Base-by-base conservation (phyloP, 2,888 invertebrate genomes). In the Aquatica leii region DNA sequence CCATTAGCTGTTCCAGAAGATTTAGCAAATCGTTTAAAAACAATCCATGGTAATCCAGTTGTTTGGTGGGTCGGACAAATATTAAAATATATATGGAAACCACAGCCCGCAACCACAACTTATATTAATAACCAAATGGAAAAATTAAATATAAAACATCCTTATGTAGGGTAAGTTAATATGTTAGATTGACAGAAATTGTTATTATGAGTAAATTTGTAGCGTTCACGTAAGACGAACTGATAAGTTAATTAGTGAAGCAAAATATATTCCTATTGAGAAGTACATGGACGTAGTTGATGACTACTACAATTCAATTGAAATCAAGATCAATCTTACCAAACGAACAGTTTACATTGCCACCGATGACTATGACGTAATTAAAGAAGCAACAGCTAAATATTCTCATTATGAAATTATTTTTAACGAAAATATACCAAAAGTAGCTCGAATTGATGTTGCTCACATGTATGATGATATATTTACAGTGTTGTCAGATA, bases 281-380 rank as follows among this genome's bases (percentile, higher is more conserved):
- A 98, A 99, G 80, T 99, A 99, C 81, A 98, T 99, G 98, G 81
- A 84, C 0, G 91, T n/a, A 76, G 97, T 97, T 0, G 90, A 92
- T 70, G 93, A 95, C 66, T 97, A 93, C 81, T 98, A 89, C 81
- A 86, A 90, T 59, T 87, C 89, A 69, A 81, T 92, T 52, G 91
- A 92, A 76, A 81, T 89, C 41, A 87, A 88, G 65, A 83, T 86
- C 53, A 76, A 79, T 35, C 82, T 87, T 2, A 84, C 84, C 51
- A 86, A 86, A 63, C 83, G 92, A 37, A 83, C 93, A 60, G 91
- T 98, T 0, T 98, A 46, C n/a, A 8, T 46, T 2, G 46, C 46
- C 4, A 20, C 46, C 1, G 46, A 46, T 11, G 46, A 46, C 0
- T 88, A 88, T 75, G 93, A 95, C 2, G 82, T 92, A 52, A 84